Evolutionary conservation across 2,888 invertebrate genomes (phyloP).

Genomic region (Melolontha melolontha): DNA sequence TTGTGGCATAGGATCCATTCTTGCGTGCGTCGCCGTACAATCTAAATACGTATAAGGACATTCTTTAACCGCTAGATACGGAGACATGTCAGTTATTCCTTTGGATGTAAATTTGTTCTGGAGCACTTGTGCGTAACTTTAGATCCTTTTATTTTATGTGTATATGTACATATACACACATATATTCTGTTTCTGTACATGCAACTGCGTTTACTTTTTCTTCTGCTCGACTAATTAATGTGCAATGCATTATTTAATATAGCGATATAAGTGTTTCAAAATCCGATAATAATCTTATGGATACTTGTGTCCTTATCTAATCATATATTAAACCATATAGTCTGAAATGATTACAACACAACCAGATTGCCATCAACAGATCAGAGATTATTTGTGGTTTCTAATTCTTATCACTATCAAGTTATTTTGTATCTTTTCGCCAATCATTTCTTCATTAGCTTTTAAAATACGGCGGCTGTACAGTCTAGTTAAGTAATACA

Average conservation of each 20-base stretch:
- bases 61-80: conserved; percentile 64
- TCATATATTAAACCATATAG: no score
- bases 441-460: no score
- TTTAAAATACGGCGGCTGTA: no score
- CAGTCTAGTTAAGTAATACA: no score
- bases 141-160: conserved; percentile 40
- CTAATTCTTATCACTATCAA: no score
- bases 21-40: conserved; percentile 63
- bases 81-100: conserved; percentile 65
- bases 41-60: conserved; percentile 65
- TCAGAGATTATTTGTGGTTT: no score
- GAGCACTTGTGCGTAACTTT: conserved; percentile 61
- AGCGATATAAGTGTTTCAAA: conserved; percentile 16
- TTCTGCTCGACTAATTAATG: conserved; percentile 35
- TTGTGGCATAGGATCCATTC: conserved; percentile 63
- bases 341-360: no score
- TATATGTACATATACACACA: no score
- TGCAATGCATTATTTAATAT: conserved; percentile 12
- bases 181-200: background rate
- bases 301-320: conserved; percentile 11
- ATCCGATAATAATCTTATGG: conserved; percentile 24
- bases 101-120: conserved; percentile 66
- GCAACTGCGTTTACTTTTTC: conserved; percentile 10
- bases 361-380: no score
- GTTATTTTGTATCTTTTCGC: no score